These are phyloP conservation scores for Volucella zonaria DNA, from an alignment of 2,888 invertebrate species.

Conservation along the genomic window DNA sequence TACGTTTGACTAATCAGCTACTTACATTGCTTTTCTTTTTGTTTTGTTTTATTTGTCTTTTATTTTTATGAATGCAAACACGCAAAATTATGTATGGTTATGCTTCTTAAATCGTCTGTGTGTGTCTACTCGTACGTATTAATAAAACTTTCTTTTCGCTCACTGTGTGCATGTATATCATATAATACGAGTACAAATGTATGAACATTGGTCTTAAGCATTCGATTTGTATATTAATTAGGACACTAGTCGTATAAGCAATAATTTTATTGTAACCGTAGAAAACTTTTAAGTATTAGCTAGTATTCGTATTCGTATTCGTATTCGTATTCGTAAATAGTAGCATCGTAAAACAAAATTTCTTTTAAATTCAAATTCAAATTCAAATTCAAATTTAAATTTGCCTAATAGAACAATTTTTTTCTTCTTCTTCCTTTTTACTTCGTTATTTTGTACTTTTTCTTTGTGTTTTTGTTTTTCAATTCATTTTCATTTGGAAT, in stretches of 20 bases:
- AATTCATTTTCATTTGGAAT: constrained; percentile 28
- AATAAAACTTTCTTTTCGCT: constrained; percentile 18
- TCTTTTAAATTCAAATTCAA: constrained; percentile 6
- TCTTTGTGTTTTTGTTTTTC: constrained; percentile 30
- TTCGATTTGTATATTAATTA: constrained; percentile 39
- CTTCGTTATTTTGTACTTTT: constrained; percentile 33
- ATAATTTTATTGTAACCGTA: constrained; percentile 27
- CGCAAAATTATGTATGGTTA: constrained; percentile 47
- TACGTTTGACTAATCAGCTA: constrained; percentile 57
- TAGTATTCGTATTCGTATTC: constrained; percentile 50
- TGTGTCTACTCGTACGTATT: constrained; percentile 26
- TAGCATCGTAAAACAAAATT: constrained; percentile 68
- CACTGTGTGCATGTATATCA: constrained; percentile 5
- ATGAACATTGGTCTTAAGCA: constrained; percentile 1
- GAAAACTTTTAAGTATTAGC: not conserved
- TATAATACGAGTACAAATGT: no score
- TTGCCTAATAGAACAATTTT: constrained; percentile 72
- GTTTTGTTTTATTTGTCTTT: constrained; percentile 45
- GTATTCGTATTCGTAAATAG: constrained; percentile 47
- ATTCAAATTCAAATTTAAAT: constrained; percentile 40
- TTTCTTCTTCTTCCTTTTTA: constrained; percentile 72
- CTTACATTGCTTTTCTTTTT: constrained; percentile 25
- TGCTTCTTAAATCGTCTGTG: constrained; percentile 63
- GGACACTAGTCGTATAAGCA: constrained; percentile 55
- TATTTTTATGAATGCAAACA: constrained; percentile 42